Conservation (phyloP, 92 coral and sea anemone species). For the Porites lobata region DNA sequence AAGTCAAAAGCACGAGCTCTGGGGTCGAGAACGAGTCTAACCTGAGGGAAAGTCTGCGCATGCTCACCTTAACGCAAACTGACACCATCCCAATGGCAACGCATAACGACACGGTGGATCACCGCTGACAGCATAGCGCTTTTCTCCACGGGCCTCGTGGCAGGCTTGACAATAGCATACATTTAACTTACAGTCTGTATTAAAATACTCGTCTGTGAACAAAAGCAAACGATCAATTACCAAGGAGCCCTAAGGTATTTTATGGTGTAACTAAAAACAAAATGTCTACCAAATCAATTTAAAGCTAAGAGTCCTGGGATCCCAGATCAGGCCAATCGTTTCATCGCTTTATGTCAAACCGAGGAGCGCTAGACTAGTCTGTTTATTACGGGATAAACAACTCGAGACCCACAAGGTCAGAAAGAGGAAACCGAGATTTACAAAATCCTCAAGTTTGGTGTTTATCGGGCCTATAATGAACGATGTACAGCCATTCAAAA, state of each 20-base stretch:
- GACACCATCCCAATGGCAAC: conserved; percentile 96
- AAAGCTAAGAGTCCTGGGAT: too few species aligned
- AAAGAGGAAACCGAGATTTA: too few species aligned
- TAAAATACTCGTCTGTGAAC: conserved; percentile 82
- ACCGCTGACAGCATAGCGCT: conserved; percentile 96
- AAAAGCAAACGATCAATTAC: background rate
- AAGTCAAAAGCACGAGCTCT: too few species aligned
- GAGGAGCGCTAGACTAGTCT: too few species aligned
- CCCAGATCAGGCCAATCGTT: too few species aligned
- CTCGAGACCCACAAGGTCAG: too few species aligned
- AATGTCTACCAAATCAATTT: background rate
- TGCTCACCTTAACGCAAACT: conserved; percentile 94
- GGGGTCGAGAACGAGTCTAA: too few species aligned
- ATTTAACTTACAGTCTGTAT: conserved; percentile 79
- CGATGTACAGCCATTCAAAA: too few species aligned
- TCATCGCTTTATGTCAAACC: too few species aligned
- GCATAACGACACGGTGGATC: conserved; percentile 96
- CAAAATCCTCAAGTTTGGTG: too few species aligned
- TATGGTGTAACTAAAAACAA: background rate
- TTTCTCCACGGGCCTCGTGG: conserved; percentile 95
- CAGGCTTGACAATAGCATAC: conserved; percentile 92
- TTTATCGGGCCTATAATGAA: too few species aligned
- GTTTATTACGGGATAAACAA: too few species aligned
- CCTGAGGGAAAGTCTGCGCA: background rate
- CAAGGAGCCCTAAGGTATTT: background rate